Conservation (phyloP, 2,888 invertebrate species). For the Netelia fuscicornis region DNA sequence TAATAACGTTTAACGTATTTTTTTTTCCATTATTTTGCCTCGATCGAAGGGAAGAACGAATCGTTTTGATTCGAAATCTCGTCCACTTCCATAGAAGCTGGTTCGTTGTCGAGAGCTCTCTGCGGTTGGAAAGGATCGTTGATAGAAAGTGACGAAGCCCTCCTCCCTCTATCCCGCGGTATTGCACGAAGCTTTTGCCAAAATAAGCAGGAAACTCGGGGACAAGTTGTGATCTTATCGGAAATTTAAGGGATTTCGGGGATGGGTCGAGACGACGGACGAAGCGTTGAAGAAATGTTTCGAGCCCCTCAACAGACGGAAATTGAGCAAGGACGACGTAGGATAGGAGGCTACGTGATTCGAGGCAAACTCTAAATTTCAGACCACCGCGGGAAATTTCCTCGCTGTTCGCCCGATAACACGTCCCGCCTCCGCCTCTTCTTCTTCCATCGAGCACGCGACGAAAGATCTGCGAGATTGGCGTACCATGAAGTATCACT, state of each 20-base stretch:
- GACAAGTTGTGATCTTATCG: conserved; percentile 82
- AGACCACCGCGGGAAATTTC: conserved; percentile 34
- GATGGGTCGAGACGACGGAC: conserved; percentile 20
- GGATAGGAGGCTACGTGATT: conserved; percentile 59
- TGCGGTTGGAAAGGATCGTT: conserved; percentile 43
- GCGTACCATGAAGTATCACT: background rate
- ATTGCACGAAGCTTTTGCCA: conserved; percentile 30
- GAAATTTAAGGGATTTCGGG: conserved; percentile 78
- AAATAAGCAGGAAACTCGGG: conserved; percentile 73
- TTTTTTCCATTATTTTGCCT: background rate
- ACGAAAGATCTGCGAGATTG: conserved; percentile 41
- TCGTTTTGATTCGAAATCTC: conserved; percentile 18
- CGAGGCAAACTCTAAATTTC: conserved; percentile 55
- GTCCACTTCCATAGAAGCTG: background rate
- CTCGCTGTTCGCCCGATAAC: conserved; percentile 31
- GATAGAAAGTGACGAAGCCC: conserved; percentile 25
- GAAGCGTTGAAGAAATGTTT: conserved; percentile 6
- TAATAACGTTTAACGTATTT: conserved; percentile 2
- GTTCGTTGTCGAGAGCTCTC: conserved; percentile 21
- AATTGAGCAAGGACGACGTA: conserved; percentile 69
- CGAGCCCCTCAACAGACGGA: conserved; percentile 61
- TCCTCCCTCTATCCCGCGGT: background rate
- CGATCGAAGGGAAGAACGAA: background rate
- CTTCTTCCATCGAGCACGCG: conserved; percentile 24
- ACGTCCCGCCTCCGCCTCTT: background rate